These are phyloP conservation scores for Pavo muticus DNA, from an alignment of 2,113 vertebrate genomes.

Conservation along the genomic window DNA sequence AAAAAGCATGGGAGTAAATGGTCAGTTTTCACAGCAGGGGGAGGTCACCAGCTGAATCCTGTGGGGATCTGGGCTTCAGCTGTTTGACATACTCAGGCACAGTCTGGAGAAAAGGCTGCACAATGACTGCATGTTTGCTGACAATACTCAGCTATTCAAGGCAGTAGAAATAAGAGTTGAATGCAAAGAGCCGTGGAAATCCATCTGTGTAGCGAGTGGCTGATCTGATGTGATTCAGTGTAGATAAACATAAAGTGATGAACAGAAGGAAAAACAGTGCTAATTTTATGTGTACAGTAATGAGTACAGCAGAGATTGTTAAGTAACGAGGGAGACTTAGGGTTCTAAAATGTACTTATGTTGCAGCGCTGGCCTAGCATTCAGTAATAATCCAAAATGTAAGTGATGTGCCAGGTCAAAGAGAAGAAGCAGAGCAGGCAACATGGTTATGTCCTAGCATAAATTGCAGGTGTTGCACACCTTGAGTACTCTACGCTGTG, in stretches of 20 bases:
- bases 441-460: not conserved
- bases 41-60: not conserved
- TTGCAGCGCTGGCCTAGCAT: not conserved
- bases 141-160: not conserved
- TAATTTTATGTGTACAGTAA: not conserved
- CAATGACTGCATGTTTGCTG: not conserved
- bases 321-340: not conserved
- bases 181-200: not conserved
- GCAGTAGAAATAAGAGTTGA: not conserved
- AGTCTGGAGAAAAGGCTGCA: not conserved
- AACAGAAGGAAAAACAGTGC: not conserved
- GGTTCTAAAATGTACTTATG: not conserved
- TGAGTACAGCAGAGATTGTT: not conserved
- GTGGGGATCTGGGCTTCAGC: not conserved
- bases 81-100: accelerated
- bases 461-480: not conserved
- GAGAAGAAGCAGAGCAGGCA: not conserved
- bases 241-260: not conserved
- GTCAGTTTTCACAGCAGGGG: not conserved
- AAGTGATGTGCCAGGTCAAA: not conserved
- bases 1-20: not conserved
- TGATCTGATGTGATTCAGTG: not conserved
- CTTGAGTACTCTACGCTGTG: not conserved
- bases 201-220: not conserved
- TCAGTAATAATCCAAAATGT: not conserved